Evolutionary conservation across 2,113 vertebrate genomes (phyloP).

Genomic region (Edolisoma coerulescens): DNA sequence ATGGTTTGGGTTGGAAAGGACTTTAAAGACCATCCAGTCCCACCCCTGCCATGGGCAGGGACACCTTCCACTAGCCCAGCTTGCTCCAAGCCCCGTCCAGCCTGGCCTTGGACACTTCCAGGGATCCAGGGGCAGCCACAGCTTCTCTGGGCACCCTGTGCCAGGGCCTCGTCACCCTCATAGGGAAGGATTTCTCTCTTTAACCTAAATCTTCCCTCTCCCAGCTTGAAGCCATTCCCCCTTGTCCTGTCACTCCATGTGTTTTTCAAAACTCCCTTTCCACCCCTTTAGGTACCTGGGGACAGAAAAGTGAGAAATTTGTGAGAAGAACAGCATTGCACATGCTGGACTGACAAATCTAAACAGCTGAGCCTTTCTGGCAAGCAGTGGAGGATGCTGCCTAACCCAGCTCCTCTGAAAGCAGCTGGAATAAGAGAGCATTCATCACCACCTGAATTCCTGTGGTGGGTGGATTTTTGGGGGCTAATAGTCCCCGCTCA

Average conservation of each 20-base stretch:
- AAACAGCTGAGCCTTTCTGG: not conserved
- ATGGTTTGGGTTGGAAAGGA: not conserved
- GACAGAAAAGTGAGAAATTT: not conserved
- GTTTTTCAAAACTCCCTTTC: not conserved
- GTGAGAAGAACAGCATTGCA: not conserved
- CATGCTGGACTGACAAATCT: not conserved
- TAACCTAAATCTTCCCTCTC: not conserved
- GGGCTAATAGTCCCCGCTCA: not conserved
- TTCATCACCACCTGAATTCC: not conserved
- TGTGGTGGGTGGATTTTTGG: not conserved
- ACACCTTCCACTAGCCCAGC: accelerated
- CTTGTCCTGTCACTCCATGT: not conserved
- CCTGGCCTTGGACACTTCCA: not conserved
- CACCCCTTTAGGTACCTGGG: not conserved
- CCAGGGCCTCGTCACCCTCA: not conserved
- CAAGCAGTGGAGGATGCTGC: not conserved
- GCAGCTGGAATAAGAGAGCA: not conserved
- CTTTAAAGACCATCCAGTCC: accelerated
- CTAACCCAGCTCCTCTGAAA: not conserved
- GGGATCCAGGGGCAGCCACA: not conserved
- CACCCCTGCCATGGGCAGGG: not conserved
- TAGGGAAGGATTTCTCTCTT: not conserved
- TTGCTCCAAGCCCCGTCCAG: accelerated
- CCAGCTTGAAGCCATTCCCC: not conserved
- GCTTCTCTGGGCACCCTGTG: not conserved